Base-by-base conservation (phyloP, 1,140 invertebrate genomes). In the Aphidius ervi region DNA sequence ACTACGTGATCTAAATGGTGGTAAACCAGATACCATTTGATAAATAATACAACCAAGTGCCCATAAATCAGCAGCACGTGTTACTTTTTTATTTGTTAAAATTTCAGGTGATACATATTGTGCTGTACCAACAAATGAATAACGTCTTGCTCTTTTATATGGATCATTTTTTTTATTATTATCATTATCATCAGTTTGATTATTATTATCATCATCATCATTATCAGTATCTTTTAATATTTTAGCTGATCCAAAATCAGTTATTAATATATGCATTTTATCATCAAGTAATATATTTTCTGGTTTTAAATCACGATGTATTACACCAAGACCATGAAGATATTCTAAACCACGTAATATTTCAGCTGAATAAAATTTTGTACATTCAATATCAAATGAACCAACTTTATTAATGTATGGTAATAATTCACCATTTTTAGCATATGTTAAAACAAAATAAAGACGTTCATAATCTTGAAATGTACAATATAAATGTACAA, bases 81-180 rank as follows among this genome's bases (percentile, higher is more conserved):
- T 89, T 31, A 90, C 87, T 2, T 84, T 85, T 67, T 92, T 89
- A 71, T 93, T 89, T 41, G 89, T 89, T 4, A 99, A 79, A 10
- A 99, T 82, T 79, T 99, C 97, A 6, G 97, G 97, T 49, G 95
- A 97, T 0, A 99, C 95, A 80, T 99, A 99, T 75, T 99, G 96
- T 0, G 97, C 96, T 10, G 97, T 99, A n/a, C 97, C 97, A 5
- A 98, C 95, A 80, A 99, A 98, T 72, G 95, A 98, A 70, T 91
- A 92, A 66, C 84, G 85, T 55, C 90, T 78, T 73, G 62, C 81
- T 70, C 61, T 77, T 75, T 70, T 67, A 78, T 69, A 54, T 48
- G 5, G 63, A 7, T 73, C 68, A 43, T 70, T 31, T 31, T 31
- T 31, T 31, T 31, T 31, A 31, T 31, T 4, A 31, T 31, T 31